A percentile compares a stretch with the other conserved stretches of the same genome.
These are phyloP conservation scores for Miltochrista miniata DNA, from an alignment of 2,888 invertebrate species.

Conservation along the genomic window DNA sequence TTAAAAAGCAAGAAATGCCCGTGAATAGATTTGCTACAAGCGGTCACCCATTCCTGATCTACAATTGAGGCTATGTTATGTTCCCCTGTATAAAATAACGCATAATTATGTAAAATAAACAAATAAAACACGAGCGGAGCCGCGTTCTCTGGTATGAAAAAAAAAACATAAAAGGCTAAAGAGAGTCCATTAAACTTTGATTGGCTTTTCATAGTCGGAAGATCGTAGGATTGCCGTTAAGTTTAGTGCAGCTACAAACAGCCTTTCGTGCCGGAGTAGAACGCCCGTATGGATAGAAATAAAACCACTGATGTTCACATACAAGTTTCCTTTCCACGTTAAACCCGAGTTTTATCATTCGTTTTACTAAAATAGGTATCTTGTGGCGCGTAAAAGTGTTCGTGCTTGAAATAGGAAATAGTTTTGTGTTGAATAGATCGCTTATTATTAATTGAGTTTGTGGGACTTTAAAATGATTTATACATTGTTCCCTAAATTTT, in stretches of 20 bases:
- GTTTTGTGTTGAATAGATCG: constrained; percentile 43
- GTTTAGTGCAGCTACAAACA: constrained; percentile 68
- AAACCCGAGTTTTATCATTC: constrained; percentile 52
- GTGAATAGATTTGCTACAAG: no score
- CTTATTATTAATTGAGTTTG: constrained; percentile 38
- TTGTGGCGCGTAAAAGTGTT: constrained; percentile 31
- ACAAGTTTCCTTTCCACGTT: constrained; percentile 47
- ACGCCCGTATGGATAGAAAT: constrained; percentile 49
- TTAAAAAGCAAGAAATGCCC: no score
- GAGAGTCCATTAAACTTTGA: constrained; percentile 68
- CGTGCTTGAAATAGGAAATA: constrained; percentile 37
- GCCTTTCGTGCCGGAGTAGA: constrained; percentile 53
- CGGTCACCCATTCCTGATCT: no score
- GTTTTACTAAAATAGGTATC: constrained; percentile 37
- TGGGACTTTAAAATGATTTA: no score
- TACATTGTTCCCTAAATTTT: no score
- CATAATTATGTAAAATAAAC: no score
- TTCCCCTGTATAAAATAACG: no score
- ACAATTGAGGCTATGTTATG: no score
- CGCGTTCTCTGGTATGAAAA: constrained; percentile 38
- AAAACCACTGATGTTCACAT: constrained; percentile 43
- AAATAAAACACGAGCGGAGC: no score
- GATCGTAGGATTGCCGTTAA: constrained; percentile 62
- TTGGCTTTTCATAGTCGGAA: constrained; percentile 70
- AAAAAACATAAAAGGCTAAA: constrained; percentile 51